Base-by-base conservation (phyloP, 2,113 vertebrate species). In the Lynx canadensis region DNA sequence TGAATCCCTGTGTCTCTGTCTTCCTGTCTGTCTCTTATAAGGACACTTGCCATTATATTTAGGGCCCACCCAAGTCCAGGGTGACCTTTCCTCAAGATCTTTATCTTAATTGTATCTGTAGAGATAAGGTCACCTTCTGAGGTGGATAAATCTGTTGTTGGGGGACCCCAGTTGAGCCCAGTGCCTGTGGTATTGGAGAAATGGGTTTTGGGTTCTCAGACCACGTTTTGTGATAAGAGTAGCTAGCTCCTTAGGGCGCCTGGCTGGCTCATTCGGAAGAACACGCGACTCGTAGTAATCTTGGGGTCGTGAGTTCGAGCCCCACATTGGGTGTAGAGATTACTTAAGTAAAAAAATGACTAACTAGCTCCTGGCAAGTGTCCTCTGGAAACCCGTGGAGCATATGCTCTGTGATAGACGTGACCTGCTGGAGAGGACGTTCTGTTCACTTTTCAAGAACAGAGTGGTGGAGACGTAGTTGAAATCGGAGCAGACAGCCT, bases 381-480 rank as follows among this genome's bases (percentile, higher is more conserved):
- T 96, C 29, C 48, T 76, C 91, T 95, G 60, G 94, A 92, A 92
- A 74, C 38, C 33, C 84, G 1, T 80, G 52, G 82, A 82, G 66
- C 57, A 33, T 55, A 2, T 79, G 60, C 68, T 89, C 3, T 55
- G 4, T 10, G 74, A 41, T 60, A 74, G 25, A 80, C 19, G 38
- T 92, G 8, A 33, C 65, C 36, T 76, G 14, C 48, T 41, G 16
- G 48, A 29, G 38, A 91, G 85, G 63, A 27, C 63, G 25, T 33
- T 73, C 66, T 76, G 91, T 31, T 84, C 31, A 48, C 1, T 89
- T 82, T 85, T 65, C n/a, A 63, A 82, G 52, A 68, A 68, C 3
- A 63, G 14, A 27, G 16, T 36, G 11, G 16, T 65, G 14, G 4
- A 65, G 65, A 8, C 36, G n/a, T 48, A 52, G 33, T 96, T 73